Conservation (phyloP, 2,113 vertebrate genomes). For the Monarcha castaneiventris region DNA sequence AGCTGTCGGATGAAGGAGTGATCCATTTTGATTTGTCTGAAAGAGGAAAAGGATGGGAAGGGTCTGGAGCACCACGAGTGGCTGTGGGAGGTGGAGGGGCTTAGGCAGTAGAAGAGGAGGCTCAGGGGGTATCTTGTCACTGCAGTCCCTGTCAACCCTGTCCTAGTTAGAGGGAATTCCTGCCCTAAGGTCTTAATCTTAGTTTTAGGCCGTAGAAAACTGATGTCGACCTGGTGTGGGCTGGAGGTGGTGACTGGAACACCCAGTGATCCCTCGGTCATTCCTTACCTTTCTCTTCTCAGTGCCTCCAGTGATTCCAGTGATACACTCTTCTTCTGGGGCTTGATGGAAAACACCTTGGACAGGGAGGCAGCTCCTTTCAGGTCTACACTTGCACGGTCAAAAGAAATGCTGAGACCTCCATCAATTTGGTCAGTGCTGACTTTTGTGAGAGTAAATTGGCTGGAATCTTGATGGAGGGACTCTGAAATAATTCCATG, state of each 20-base stretch:
- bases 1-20: too few relatives aligned
- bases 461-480: neutral
- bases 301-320: neutral
- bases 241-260: neutral
- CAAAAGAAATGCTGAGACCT: accelerated
- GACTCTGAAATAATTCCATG: neutral
- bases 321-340: neutral
- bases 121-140: accelerated
- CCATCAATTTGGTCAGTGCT: accelerated
- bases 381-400: neutral
- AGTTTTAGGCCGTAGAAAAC: neutral
- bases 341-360: accelerated
- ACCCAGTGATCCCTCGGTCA: neutral
- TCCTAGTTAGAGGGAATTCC: accelerated
- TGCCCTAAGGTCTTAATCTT: neutral
- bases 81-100: too few relatives aligned
- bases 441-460: neutral
- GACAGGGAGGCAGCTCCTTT: neutral
- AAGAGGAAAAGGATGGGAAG: too few relatives aligned
- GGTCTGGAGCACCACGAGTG: too few relatives aligned
- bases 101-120: neutral
- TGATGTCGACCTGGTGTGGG: accelerated
- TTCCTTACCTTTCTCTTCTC: conserved; percentile 51
- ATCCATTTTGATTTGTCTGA: too few relatives aligned
- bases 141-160: neutral